Evolutionary conservation across 2,797 vertebrate species (phyloP).

Genomic region (Oceanodroma leucorhoa): DNA sequence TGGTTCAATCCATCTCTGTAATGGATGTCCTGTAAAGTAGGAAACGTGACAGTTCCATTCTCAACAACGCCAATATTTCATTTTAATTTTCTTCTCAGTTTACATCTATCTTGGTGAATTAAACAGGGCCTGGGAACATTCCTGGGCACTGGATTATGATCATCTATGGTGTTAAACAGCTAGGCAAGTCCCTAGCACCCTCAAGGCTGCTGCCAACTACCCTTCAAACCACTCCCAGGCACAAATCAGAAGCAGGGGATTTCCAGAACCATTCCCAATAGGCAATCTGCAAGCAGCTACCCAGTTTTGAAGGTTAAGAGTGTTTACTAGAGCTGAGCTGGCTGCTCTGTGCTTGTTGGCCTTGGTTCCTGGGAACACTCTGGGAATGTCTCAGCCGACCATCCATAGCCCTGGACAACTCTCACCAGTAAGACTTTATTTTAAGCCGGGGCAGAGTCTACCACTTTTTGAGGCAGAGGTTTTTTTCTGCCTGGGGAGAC

Average conservation of each 20-base stretch:
- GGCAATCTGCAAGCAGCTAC: background rate
- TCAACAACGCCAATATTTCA: background rate
- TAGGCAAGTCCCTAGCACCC: background rate
- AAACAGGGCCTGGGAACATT: conserved; percentile 20
- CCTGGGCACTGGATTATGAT: background rate
- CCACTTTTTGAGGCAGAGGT: background rate
- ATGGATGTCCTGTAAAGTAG: background rate
- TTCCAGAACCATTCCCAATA: conserved; percentile 13
- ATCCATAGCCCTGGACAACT: background rate
- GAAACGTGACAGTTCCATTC: background rate
- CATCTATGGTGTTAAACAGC: background rate
- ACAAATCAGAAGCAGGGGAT: conserved; percentile 1
- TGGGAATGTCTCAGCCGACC: background rate
- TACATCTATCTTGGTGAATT: background rate
- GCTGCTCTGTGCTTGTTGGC: background rate
- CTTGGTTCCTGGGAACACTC: background rate
- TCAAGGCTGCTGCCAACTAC: background rate
- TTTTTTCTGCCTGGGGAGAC: background rate
- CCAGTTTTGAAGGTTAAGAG: background rate
- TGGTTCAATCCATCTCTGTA: conserved; percentile 10
- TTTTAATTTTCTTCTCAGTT: background rate
- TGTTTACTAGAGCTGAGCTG: conserved; percentile 20
- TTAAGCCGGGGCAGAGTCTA: background rate
- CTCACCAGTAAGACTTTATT: background rate
- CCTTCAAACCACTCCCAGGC: background rate